Percentiles rank a stretch among this genome's conserved stretches.
These are phyloP conservation scores for Drosophila teissieri DNA, from an alignment of 1,140 invertebrate genomes.

Conservation along the genomic window DNA sequence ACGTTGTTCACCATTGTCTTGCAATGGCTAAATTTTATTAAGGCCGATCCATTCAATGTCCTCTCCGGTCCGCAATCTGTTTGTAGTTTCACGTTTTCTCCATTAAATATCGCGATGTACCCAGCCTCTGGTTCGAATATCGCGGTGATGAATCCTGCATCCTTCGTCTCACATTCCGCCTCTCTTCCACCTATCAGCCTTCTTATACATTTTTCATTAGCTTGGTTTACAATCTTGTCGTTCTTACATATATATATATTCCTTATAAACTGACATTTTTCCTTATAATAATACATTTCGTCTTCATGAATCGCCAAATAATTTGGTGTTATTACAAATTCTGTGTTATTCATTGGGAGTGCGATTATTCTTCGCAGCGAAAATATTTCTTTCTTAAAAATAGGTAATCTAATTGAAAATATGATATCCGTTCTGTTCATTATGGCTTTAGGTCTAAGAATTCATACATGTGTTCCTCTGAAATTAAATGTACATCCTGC, in stretches of 20 bases:
- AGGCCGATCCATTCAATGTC: no score
- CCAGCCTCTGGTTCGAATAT: no score
- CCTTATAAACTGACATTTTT: neutral
- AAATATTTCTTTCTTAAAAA: no score
- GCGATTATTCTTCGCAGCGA: no score
- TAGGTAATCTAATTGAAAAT: neutral
- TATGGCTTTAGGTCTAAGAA: neutral
- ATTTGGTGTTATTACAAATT: neutral
- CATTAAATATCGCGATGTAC: no score
- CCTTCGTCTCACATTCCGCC: neutral
- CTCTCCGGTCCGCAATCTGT: no score
- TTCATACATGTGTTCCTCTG: neutral
- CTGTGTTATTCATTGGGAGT: no score
- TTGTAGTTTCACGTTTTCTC: no score
- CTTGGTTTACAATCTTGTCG: neutral
- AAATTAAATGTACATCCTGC: neutral
- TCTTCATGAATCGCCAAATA: neutral
- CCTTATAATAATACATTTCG: neutral
- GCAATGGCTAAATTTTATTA: no score
- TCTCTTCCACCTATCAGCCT: neutral
- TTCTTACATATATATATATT: neutral
- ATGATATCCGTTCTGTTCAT: neutral
- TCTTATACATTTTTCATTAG: neutral
- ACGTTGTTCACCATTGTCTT: no score
- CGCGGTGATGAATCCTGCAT: no score